A percentile compares a stretch with the other conserved stretches of the same genome.
phyloP scores from a whole-genome alignment of 2,888 invertebrate genomes.

The Lochmaea capreae region DNA sequence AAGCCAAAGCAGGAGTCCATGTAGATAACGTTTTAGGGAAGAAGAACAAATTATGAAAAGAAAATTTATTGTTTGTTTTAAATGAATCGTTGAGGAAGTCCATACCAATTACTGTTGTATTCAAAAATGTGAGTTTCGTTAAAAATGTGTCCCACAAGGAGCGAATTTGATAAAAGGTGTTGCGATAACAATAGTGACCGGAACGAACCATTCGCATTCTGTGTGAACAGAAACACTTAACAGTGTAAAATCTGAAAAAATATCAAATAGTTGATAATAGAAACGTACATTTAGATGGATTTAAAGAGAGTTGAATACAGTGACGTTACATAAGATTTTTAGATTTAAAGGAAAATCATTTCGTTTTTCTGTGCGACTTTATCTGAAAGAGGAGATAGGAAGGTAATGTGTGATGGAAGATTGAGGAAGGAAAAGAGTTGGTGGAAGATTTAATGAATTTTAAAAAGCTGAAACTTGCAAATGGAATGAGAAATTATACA shows the following conservation, averaged over 20 bases:
- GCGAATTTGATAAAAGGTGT: slow-evolving; percentile 14
- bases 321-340: not conserved
- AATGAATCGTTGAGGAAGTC: not conserved
- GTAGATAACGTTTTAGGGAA: too few relatives aligned
- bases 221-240: slow-evolving; percentile 40
- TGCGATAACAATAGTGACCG: slow-evolving; percentile 35
- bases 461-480: too few relatives aligned
- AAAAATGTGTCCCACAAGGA: slow-evolving; percentile 4
- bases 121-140: not conserved
- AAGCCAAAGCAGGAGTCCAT: too few relatives aligned
- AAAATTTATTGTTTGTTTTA: not conserved
- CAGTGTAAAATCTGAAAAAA: slow-evolving; percentile 39
- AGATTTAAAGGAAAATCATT: not conserved
- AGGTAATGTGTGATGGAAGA: too few relatives aligned
- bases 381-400: too few relatives aligned
- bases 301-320: not conserved
- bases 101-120: not conserved
- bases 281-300: slow-evolving; percentile 23
- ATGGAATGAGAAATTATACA: too few relatives aligned
- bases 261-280: slow-evolving; percentile 40
- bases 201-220: slow-evolving; percentile 35
- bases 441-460: too few relatives aligned
- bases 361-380: not conserved
- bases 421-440: too few relatives aligned
- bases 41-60: too few relatives aligned